A percentile compares a stretch with the other conserved stretches of the same genome.
Conservation (phyloP, 2,797 vertebrate species). For the Xenentodon cancila region DNA sequence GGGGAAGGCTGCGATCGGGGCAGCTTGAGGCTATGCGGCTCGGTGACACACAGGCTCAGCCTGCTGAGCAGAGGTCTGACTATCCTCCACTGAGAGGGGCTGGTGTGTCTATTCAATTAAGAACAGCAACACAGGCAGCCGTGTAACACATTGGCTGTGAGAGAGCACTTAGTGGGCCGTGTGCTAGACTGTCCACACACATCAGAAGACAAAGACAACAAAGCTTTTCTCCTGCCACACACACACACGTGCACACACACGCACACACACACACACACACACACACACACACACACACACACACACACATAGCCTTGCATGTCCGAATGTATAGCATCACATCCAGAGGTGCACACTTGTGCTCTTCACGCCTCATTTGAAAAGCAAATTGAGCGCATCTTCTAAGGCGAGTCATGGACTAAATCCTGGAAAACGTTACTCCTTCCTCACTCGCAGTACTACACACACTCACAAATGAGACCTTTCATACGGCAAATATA, state of each 20-base stretch:
- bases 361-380: slow-evolving; percentile 82
- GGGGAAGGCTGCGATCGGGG: slow-evolving; percentile 40
- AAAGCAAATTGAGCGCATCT: slow-evolving; percentile 83
- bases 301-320: slow-evolving; percentile 49
- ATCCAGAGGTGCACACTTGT: slow-evolving; percentile 40
- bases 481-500: slow-evolving; percentile 70
- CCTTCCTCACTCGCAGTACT: slow-evolving; percentile 42
- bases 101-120: slow-evolving; percentile 76
- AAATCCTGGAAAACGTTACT: slow-evolving; percentile 74
- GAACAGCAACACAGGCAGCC: slow-evolving; percentile 57
- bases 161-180: slow-evolving; percentile 70
- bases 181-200: slow-evolving; percentile 68
- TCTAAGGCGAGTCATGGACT: slow-evolving; percentile 65
- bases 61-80: slow-evolving; percentile 50
- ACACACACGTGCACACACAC: slow-evolving; percentile 28
- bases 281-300: slow-evolving; percentile 31
- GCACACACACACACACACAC: slow-evolving; percentile 43
- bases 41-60: slow-evolving; percentile 43
- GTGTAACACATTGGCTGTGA: slow-evolving; percentile 69
- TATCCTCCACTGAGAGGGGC: slow-evolving; percentile 59
- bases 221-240: slow-evolving; percentile 44
- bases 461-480: slow-evolving; percentile 35
- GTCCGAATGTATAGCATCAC: slow-evolving; percentile 64
- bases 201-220: slow-evolving; percentile 72
- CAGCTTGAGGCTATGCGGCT: slow-evolving; percentile 36